These are phyloP conservation scores for Calliopsis andreniformis DNA, from an alignment of 1,140 invertebrate genomes.

Conservation along the genomic window DNA sequence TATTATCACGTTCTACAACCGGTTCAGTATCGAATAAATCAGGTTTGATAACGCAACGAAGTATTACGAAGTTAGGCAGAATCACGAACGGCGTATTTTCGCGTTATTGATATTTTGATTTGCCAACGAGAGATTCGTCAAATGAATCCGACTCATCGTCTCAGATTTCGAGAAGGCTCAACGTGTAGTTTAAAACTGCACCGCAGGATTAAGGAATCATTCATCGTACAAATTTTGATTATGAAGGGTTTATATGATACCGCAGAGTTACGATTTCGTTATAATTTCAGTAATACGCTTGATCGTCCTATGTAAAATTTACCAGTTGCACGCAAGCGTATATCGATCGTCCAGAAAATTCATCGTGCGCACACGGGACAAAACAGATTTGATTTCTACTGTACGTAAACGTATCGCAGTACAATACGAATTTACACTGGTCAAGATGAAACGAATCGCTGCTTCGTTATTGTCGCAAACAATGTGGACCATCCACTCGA, in stretches of 20 bases:
- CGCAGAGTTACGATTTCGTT: slow-evolving; percentile 10
- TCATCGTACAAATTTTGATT: slow-evolving; percentile 34
- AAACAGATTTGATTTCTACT: slow-evolving; percentile 25
- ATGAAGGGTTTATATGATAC: neutral
- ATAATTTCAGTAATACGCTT: neutral
- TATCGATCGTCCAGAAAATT: neutral
- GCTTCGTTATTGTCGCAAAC: slow-evolving; percentile 18
- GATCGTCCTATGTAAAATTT: slow-evolving; percentile 9
- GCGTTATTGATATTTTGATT: slow-evolving; percentile 21
- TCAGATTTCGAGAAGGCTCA: slow-evolving; percentile 15
- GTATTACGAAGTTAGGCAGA: neutral
- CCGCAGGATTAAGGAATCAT: slow-evolving; percentile 11
- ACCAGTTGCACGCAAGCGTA: neutral
- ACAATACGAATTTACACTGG: neutral
- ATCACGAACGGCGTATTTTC: slow-evolving; percentile 3
- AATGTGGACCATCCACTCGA: slow-evolving; percentile 29
- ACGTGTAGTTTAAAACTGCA: slow-evolving; percentile 14
- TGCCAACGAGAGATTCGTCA: neutral
- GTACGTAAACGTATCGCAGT: neutral
- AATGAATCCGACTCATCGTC: slow-evolving; percentile 12
- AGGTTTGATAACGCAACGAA: slow-evolving; percentile 28
- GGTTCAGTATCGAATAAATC: neutral
- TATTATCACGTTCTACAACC: slow-evolving; percentile 6
- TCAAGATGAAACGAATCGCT: slow-evolving; percentile 13
- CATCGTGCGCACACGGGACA: neutral